Percentiles rank a stretch among this genome's conserved stretches.
phyloP scores from a whole-genome alignment of 1,140 invertebrate species.

The Ceratitis capitata region DNA sequence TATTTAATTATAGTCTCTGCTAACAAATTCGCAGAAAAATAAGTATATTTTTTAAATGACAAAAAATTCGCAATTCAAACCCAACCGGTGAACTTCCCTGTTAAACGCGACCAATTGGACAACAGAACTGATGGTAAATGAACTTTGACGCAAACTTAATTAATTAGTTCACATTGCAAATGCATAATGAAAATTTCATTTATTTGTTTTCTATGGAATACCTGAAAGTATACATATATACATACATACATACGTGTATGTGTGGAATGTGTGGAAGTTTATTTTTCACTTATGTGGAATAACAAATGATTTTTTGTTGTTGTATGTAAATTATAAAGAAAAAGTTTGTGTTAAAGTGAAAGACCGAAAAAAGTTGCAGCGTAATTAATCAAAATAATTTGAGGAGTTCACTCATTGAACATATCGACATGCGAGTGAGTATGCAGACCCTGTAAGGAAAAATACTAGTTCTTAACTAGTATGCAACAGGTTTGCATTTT shows the following conservation, averaged over 20 bases:
- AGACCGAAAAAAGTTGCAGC: slow-evolving; percentile 12
- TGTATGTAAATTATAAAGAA: slow-evolving; percentile 12
- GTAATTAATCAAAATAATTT: slow-evolving; percentile 35
- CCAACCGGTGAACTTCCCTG: background rate
- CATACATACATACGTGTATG: background rate
- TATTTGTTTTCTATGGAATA: background rate
- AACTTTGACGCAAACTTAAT: slow-evolving; percentile 1
- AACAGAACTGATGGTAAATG: background rate
- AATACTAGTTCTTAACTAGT: too few relatives aligned
- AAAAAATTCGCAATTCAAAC: background rate
- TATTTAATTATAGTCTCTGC: too few relatives aligned
- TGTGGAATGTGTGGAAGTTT: background rate
- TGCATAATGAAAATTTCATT: background rate
- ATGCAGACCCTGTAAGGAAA: background rate
- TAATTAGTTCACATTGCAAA: background rate
- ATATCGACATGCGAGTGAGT: background rate
- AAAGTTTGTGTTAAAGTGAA: slow-evolving; percentile 30
- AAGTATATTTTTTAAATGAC: background rate
- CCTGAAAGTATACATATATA: background rate
- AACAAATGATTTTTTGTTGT: background rate
- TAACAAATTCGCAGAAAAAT: too few relatives aligned
- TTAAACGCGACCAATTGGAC: background rate
- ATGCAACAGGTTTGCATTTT: too few relatives aligned
- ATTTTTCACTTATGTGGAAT: background rate
- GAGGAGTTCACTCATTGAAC: slow-evolving; percentile 15